A percentile compares a stretch with the other conserved stretches of the same genome.
phyloP scores from a whole-genome alignment of 2,797 vertebrate genomes.

The Xerus rutilus region DNA sequence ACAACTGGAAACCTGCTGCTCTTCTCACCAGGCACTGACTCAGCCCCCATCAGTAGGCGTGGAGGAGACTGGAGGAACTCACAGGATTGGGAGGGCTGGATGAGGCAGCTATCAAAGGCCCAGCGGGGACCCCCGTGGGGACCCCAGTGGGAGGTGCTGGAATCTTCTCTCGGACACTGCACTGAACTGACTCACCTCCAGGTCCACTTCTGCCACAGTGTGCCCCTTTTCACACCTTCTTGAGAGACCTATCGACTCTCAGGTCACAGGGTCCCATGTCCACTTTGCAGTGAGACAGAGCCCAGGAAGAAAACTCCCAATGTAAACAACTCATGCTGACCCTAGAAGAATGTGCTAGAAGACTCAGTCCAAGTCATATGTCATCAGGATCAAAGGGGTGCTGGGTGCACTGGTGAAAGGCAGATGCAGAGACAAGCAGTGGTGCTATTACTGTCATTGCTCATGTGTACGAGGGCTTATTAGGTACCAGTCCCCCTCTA shows the following conservation, averaged over 20 bases:
- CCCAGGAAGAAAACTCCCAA: background rate
- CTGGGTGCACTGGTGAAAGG: background rate
- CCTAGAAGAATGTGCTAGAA: background rate
- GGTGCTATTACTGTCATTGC: background rate
- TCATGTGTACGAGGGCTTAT: background rate
- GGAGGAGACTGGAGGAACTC: background rate
- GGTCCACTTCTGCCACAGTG: background rate
- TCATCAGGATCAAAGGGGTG: background rate
- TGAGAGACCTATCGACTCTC: background rate
- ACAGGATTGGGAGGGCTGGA: background rate
- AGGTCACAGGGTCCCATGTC: background rate
- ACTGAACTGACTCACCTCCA: background rate
- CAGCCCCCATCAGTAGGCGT: background rate
- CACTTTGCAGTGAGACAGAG: background rate
- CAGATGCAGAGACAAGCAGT: background rate
- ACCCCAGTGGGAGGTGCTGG: background rate
- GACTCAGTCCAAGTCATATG: background rate
- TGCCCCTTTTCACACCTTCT: background rate
- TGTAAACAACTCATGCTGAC: background rate
- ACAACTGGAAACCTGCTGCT: background rate
- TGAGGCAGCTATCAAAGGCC: too few relatives aligned
- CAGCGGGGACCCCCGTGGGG: too few relatives aligned
- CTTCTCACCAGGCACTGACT: background rate
- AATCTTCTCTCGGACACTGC: background rate
- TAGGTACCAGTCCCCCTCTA: background rate